Percentiles rank a stretch among this genome's conserved stretches.
Evolutionary conservation across 2,888 invertebrate species (phyloP).

Genomic region (Amphipyra tragopoginis): DNA sequence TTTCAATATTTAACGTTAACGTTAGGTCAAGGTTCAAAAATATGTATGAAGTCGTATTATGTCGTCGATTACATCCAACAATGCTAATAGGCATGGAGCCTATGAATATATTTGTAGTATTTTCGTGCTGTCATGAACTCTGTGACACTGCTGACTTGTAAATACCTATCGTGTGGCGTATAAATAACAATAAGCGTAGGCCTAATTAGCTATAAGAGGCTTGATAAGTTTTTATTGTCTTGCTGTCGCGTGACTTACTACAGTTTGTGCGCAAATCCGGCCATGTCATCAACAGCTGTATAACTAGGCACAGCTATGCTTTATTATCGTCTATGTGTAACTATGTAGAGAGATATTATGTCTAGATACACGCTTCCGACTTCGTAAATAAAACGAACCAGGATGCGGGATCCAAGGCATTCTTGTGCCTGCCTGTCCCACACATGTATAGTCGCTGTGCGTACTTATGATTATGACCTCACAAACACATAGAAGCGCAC

Average conservation of each 20-base stretch:
- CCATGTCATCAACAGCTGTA: conserved; percentile 57
- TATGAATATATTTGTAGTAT: conserved; percentile 58
- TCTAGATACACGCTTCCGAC: conserved; percentile 25
- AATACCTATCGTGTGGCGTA: conserved; percentile 67
- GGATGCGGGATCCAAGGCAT: conserved; percentile 35
- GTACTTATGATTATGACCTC: conserved; percentile 32
- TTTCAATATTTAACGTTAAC: conserved; percentile 44
- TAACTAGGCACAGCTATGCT: conserved; percentile 27
- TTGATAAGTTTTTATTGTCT: conserved; percentile 84
- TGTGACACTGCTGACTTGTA: conserved; percentile 66
- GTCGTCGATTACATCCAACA: conserved; percentile 40
- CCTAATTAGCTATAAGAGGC: conserved; percentile 81
- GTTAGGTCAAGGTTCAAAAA: conserved; percentile 54
- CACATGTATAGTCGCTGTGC: conserved; percentile 23
- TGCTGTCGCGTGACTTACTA: conserved; percentile 77
- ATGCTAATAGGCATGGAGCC: conserved; percentile 42
- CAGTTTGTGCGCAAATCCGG: conserved; percentile 74
- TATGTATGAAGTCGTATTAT: conserved; percentile 45
- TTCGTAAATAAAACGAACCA: conserved; percentile 45
- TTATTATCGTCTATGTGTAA: conserved; percentile 20
- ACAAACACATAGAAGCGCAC: conserved; percentile 56
- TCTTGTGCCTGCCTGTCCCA: conserved; percentile 47
- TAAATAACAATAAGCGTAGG: conserved; percentile 79
- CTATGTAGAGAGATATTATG: conserved; percentile 31
- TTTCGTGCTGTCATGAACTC: conserved; percentile 64